phyloP scores from a whole-genome alignment of 2,797 vertebrate genomes.

The Protosalanx chinensis region DNA sequence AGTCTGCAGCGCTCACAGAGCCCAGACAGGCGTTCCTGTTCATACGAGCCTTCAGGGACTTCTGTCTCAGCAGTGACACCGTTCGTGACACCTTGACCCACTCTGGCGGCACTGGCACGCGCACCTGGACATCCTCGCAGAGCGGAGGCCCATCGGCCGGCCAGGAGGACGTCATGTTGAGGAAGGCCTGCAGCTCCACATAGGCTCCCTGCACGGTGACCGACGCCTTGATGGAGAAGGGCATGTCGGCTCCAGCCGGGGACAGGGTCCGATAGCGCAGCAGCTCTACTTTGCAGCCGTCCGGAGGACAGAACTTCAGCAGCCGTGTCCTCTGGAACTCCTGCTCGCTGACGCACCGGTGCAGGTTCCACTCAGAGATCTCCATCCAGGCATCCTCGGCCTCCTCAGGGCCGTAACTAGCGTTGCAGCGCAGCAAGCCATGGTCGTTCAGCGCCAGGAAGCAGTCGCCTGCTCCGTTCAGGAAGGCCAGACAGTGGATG shows the following conservation, averaged over 20 bases:
- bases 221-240: conserved; percentile 85
- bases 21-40: conserved; percentile 91
- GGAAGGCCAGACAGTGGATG: conserved; percentile 87
- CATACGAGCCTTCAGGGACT: conserved; percentile 92
- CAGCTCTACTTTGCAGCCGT: conserved; percentile 89
- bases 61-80: conserved; percentile 86
- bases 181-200: conserved; percentile 90
- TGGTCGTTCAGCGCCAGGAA: conserved; percentile 91
- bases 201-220: conserved; percentile 93
- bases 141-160: conserved; percentile 58
- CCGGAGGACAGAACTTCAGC: conserved; percentile 84
- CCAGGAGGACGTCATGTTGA: conserved; percentile 78
- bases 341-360: conserved; percentile 79
- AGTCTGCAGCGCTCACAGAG: conserved; percentile 76
- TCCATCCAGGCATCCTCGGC: conserved; percentile 78
- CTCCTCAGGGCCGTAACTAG: conserved; percentile 78
- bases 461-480: conserved; percentile 82
- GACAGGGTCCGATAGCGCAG: conserved; percentile 84
- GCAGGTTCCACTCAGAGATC: conserved; percentile 81
- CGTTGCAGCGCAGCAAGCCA: conserved; percentile 76
- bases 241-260: conserved; percentile 73
- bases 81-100: conserved; percentile 86
- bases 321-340: conserved; percentile 81
- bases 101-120: conserved; percentile 86
- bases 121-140: conserved; percentile 87